Conservation (phyloP, 2,888 invertebrate species). For the Pollenia angustigena region DNA sequence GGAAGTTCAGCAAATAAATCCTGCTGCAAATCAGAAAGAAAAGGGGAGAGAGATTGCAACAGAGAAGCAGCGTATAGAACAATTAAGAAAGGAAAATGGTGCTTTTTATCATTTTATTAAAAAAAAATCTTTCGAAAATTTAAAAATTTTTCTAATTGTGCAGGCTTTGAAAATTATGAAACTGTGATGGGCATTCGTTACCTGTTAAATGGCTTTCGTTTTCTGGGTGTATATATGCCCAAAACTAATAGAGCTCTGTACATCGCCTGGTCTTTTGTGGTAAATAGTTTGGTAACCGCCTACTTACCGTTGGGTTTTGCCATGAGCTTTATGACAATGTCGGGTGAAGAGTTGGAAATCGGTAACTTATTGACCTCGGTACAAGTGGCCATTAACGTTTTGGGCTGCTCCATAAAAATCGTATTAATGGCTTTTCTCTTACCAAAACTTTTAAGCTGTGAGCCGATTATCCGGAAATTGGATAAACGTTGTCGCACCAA, state of each 20-base stretch:
- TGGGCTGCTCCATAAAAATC: conserved; percentile 74
- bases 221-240: conserved; percentile 74
- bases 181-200: conserved; percentile 47
- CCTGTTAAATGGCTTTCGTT: conserved; percentile 70
- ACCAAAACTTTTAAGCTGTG: conserved; percentile 66
- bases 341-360: conserved; percentile 68
- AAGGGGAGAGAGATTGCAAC: too few species aligned
- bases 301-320: conserved; percentile 72
- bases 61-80: too few species aligned
- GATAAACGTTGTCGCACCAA: conserved; percentile 73
- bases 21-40: too few species aligned
- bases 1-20: too few species aligned
- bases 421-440: conserved; percentile 73
- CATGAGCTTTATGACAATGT: conserved; percentile 68
- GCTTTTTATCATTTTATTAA: background rate
- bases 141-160: too few species aligned
- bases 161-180: conserved; percentile 4
- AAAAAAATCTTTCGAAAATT: background rate
- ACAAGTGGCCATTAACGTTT: conserved; percentile 74
- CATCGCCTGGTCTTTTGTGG: conserved; percentile 63
- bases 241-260: conserved; percentile 55
- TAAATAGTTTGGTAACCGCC: conserved; percentile 69
- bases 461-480: conserved; percentile 69
- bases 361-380: conserved; percentile 73
- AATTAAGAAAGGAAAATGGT: too few species aligned